Conservation (phyloP, 2,113 vertebrate species). For the Leiothrix lutea region DNA sequence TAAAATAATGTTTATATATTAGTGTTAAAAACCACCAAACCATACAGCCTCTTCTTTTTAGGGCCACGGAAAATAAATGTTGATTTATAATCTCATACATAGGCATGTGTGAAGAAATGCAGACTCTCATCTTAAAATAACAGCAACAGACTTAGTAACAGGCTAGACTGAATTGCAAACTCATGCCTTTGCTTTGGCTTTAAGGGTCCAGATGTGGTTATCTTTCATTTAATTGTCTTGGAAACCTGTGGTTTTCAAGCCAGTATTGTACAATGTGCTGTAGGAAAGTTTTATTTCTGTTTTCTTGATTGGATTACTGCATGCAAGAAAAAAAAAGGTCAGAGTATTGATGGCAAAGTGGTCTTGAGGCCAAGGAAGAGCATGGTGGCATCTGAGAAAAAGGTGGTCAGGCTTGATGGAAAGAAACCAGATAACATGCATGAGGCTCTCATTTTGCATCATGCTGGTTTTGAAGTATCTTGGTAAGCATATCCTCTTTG, state of each 20-base stretch:
- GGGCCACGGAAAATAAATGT: not conserved
- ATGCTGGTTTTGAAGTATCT: not conserved
- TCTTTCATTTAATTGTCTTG: conserved; percentile 58
- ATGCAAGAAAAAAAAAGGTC: not conserved
- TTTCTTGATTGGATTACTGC: conserved; percentile 18
- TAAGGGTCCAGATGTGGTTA: not conserved
- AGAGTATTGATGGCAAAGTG: not conserved
- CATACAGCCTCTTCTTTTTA: not conserved
- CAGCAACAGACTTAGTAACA: not conserved
- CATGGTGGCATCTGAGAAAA: not conserved
- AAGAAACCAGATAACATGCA: not conserved
- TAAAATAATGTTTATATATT: not conserved
- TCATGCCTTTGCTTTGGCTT: conserved; percentile 15
- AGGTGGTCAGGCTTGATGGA: not conserved
- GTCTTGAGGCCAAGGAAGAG: not conserved
- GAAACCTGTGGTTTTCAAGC: conserved; percentile 22
- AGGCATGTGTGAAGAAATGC: not conserved
- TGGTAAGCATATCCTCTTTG: not conserved
- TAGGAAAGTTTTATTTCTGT: conserved; percentile 39
- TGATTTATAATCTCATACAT: not conserved
- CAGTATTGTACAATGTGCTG: not conserved
- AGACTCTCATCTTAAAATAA: not conserved
- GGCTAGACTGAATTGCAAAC: not conserved
- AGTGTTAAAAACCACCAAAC: not conserved
- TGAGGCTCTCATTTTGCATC: not conserved